Evolutionary conservation across 2,797 vertebrate species (phyloP), one percentile per base, ranked within the genome.

Genomic region (Propithecus perrieri): DNA sequence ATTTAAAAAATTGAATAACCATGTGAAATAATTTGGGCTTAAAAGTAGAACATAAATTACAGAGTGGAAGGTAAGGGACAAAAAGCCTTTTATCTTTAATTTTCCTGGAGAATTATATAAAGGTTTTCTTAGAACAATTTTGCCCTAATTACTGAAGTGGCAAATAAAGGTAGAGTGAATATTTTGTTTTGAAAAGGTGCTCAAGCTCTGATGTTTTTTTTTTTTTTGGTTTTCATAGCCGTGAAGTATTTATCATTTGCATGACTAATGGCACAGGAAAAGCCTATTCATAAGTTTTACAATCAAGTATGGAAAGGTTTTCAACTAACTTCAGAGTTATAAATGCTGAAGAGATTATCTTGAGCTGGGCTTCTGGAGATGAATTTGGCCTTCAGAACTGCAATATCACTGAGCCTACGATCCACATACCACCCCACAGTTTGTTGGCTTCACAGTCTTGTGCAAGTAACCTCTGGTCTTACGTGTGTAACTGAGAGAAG

Each of bases 201-300:
- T 98, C 97, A 90, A 97, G 98, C 98, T 98, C 98, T 98, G 96
- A 98, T 97, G 53, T 97, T 98, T 24, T 50, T 41, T 41, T 53
- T 41, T 41, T 53, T 53, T 98, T 98, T 97, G 98, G 98, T 98
- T 98, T 98, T 96, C 98, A 97, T 98, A 98, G 98, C 98, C 96
- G 83, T 98, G 97, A 98, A 98, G 97, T 98, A 98, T 98, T 98
- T 98, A 98, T 98, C 98, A 98, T 98, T 99, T 99, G 98, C 98
- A 99, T 99, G 99, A 99, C 97, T 98, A 98, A 98, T 98, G 98
- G 98, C 98, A 98, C 98, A 98, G 97, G 91, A 98, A 98, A 98
- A 98, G 98, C 95, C 98, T 98, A 97, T 98, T 98, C 97, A 18
- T 90, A 98, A 98, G 98, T 98, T 98, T 98, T 98, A 98, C 98